Conservation (phyloP, 1,140 invertebrate genomes). For the Aphelinus atriplicis region DNA sequence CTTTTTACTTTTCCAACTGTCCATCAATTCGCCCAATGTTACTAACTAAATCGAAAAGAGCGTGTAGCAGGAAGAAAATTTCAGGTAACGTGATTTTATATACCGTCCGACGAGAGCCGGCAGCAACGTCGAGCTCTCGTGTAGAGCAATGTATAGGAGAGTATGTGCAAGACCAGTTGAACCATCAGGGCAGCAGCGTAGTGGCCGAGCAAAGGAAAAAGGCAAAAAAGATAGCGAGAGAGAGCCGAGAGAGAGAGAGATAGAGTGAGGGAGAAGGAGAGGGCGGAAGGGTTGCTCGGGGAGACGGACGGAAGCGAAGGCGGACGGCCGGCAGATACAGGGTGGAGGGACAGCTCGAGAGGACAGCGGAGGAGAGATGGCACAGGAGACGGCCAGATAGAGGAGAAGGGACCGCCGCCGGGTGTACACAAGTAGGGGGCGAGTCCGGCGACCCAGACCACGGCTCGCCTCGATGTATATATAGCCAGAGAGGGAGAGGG, state of each 20-base stretch:
- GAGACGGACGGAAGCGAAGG: constrained; percentile 15
- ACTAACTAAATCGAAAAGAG: not conserved
- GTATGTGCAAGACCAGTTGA: too few relatives aligned
- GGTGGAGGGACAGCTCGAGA: constrained; percentile 30
- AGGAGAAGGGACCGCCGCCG: not conserved
- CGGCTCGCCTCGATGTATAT: not conserved
- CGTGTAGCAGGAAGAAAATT: not conserved
- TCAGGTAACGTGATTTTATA: not conserved
- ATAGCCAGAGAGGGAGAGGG: not conserved
- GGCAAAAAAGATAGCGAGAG: too few relatives aligned
- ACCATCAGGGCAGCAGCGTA: too few relatives aligned
- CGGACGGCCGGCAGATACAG: constrained; percentile 1
- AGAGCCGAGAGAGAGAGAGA: too few relatives aligned
- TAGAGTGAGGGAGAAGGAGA: constrained; percentile 17
- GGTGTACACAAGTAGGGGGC: not conserved
- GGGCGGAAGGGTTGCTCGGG: constrained; percentile 29
- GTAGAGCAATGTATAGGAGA: too few relatives aligned
- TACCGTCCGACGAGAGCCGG: not conserved
- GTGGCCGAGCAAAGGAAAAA: too few relatives aligned
- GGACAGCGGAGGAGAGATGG: constrained; percentile 17
- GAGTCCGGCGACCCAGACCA: not conserved
- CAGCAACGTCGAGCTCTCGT: not conserved
- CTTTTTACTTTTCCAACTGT: not conserved
- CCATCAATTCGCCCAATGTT: not conserved
- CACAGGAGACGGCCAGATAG: not conserved